A percentile compares a stretch with the other conserved stretches of the same genome.
Conservation (phyloP, 2,888 invertebrate genomes). For the Chrysolina haemoptera region DNA sequence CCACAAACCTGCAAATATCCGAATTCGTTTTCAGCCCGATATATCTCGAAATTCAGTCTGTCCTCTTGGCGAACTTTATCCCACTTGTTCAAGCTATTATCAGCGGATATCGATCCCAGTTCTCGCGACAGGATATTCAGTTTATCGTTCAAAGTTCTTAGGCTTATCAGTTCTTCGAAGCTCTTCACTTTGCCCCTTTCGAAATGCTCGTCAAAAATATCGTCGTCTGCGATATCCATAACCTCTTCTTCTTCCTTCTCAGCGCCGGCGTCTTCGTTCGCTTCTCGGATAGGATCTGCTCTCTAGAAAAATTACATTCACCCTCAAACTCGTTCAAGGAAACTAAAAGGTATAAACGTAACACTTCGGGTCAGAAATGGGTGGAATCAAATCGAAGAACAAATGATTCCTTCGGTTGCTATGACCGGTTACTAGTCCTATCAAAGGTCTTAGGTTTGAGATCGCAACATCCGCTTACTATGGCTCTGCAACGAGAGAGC, state of each 20-base stretch:
- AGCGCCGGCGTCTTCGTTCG: not conserved
- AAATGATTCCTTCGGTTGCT: no score
- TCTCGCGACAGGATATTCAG: not conserved
- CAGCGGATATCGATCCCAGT: constrained; percentile 7
- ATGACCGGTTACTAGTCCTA: no score
- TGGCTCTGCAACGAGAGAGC: no score
- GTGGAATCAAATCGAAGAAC: no score
- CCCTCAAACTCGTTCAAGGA: no score
- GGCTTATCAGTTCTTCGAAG: constrained; percentile 30
- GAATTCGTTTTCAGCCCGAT: constrained; percentile 39
- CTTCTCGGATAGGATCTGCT: not conserved
- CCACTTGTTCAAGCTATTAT: constrained; percentile 9
- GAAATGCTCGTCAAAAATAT: constrained; percentile 44
- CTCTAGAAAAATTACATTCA: constrained; percentile 12
- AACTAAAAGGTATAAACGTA: no score
- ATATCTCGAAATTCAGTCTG: constrained; percentile 34
- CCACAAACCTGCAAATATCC: constrained; percentile 43
- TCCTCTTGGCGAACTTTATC: constrained; percentile 32
- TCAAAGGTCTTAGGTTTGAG: no score
- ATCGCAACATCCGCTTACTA: no score
- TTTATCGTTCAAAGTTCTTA: constrained; percentile 34
- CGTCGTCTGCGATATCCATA: constrained; percentile 22
- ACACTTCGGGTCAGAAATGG: not conserved
- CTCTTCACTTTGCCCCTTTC: constrained; percentile 22
- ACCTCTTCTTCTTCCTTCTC: constrained; percentile 22